Conservation (phyloP, 2,888 invertebrate genomes). For the Zonitis immaculata region DNA sequence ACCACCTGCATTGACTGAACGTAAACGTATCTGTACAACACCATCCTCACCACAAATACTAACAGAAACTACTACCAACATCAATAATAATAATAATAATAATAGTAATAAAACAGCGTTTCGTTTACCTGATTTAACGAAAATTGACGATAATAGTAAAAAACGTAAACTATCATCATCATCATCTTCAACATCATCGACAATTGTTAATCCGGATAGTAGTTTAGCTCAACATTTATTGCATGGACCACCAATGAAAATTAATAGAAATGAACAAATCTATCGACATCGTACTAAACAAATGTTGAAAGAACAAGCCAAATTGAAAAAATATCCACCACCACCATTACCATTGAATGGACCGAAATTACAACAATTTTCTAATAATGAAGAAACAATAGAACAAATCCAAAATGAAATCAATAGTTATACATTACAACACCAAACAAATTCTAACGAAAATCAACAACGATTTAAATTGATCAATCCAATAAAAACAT, state of each 20-base stretch:
- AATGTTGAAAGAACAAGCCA: constrained; percentile 20
- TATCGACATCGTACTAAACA: constrained; percentile 27
- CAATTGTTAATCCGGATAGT: constrained; percentile 35
- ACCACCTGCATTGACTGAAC: constrained; percentile 49
- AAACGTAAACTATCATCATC: constrained; percentile 37
- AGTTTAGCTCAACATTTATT: constrained; percentile 44
- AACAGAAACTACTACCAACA: constrained; percentile 4
- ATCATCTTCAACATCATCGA: not conserved
- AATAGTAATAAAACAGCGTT: constrained; percentile 24
- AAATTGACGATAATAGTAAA: constrained; percentile 38
- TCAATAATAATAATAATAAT: not conserved
- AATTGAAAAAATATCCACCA: constrained; percentile 21
- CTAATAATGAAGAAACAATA: constrained; percentile 22
- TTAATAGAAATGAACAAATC: constrained; percentile 46
- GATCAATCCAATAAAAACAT: constrained; percentile 32
- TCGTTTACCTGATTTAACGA: constrained; percentile 45
- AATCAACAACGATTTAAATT: constrained; percentile 35
- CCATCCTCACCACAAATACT: constrained; percentile 1
- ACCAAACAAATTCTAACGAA: constrained; percentile 30
- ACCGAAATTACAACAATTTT: constrained; percentile 31
- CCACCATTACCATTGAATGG: constrained; percentile 21
- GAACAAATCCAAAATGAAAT: constrained; percentile 23
- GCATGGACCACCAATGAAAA: constrained; percentile 32
- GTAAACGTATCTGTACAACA: constrained; percentile 34
- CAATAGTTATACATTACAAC: constrained; percentile 17